Evolutionary conservation across 2,888 invertebrate genomes (phyloP), one percentile per base, ranked within the genome.

Genomic region (Chalcosyrphus nemorum): DNA sequence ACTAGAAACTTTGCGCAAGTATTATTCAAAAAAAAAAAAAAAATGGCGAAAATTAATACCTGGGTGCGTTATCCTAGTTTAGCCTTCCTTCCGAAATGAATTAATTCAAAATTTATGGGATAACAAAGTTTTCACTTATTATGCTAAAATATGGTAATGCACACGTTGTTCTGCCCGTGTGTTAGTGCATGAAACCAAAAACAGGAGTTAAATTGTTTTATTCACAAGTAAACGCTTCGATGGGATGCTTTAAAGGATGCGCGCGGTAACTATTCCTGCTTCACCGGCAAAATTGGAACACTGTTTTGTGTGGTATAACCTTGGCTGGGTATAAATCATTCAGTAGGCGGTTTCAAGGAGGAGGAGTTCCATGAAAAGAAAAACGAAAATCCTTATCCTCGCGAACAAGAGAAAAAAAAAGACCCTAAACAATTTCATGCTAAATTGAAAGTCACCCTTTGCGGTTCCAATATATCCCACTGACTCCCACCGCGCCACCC

Each of bases 391-490:
- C 7, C 29, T n/a, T 15, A 19, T 43, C 7, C 32, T 29, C 1
- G 5, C 7, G 11, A 35, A 35, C n/a, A 57, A 38, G 6, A 21
- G 3, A 6, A 17, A 24, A 41, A 21, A 59, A 41, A 13, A 24
- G 9, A 2, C 5, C 52, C 61, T 17, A 54, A 72, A 54, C 41
- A 63, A 63, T 54, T 72, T 43, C 24, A 21, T 35, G 3, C 52
- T 13, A 72, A 74, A 74, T 68, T 74, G 43, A 68, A 74, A 66
- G 66, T 21, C 54, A 56, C 52, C 56, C 71, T 24, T 15, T 43
- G 35, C 19, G 52, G 59, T 72, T 66, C 61, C 52, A 50, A 61
- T 52, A 61, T 52, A 45, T 45, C 66, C 66, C 17, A 27, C 41
- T 13, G 24, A 65, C 17, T 15, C 11, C 32, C 41, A 15, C 52